A percentile compares a stretch with the other conserved stretches of the same genome.
These are phyloP conservation scores for Phrynosoma platyrhinos DNA, from an alignment of 2,113 vertebrate species.

Conservation along the genomic window DNA sequence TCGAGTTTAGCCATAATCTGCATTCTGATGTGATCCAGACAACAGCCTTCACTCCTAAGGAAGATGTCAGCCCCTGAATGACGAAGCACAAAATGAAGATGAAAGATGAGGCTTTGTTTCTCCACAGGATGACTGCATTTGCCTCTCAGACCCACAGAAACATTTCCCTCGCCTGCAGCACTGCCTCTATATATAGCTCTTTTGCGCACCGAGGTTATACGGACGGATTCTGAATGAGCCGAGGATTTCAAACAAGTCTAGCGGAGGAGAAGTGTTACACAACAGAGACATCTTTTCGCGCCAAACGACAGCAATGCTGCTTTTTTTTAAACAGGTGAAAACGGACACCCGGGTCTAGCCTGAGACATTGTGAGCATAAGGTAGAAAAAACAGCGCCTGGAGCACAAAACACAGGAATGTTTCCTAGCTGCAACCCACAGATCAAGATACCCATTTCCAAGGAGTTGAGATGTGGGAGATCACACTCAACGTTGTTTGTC, in stretches of 20 bases:
- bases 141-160: constrained; percentile 33
- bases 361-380: neutral
- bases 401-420: neutral
- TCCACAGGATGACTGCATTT: constrained; percentile 34
- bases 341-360: neutral
- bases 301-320: constrained; percentile 31
- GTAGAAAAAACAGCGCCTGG: neutral
- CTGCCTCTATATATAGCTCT: constrained; percentile 61
- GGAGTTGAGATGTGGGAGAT: no score
- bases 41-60: neutral
- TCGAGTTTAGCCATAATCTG: neutral
- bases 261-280: constrained; percentile 24
- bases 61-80: neutral
- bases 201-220: constrained; percentile 56
- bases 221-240: constrained; percentile 56
- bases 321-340: neutral
- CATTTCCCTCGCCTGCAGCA: constrained; percentile 55
- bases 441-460: no score
- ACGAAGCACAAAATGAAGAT: constrained; percentile 24
- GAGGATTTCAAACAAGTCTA: constrained; percentile 55
- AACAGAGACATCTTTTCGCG: neutral
- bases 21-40: neutral
- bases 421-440: neutral
- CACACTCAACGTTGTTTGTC: no score
- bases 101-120: constrained; percentile 33